Percentiles rank a stretch among this genome's conserved stretches.
Evolutionary conservation across 1,140 invertebrate species (phyloP).

Genomic region (Halesus radiatus): DNA sequence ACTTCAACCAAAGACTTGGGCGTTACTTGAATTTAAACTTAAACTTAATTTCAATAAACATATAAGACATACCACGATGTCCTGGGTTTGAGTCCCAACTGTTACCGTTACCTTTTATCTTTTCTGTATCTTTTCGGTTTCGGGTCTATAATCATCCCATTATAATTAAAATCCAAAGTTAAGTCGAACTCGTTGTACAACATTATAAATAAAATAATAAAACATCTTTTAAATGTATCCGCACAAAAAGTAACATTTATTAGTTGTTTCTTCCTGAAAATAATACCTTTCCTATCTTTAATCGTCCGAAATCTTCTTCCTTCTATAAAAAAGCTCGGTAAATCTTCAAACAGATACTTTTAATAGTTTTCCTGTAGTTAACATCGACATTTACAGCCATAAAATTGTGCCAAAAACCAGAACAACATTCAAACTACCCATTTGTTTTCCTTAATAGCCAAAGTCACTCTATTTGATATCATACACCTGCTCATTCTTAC

Average conservation of each 20-base stretch:
- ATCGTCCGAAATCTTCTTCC: background rate
- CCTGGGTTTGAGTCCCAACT: no score
- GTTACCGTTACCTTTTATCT: no score
- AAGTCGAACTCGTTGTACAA: no score
- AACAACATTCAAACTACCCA: constrained; percentile 3
- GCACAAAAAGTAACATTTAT: background rate
- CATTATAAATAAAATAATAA: no score
- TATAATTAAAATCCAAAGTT: no score
- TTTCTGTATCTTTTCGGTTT: no score
- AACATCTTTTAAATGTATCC: no score
- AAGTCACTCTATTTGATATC: constrained; percentile 32
- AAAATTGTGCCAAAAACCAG: constrained; percentile 4
- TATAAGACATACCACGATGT: no score
- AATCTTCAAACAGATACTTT: constrained; percentile 1
- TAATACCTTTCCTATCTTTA: background rate
- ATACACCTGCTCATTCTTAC: constrained; percentile 16
- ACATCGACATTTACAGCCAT: constrained; percentile 18
- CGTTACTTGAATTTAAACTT: no score
- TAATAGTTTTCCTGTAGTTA: constrained; percentile 23
- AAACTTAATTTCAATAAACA: no score
- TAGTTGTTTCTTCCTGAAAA: background rate
- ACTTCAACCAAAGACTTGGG: no score
- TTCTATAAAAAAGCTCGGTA: background rate
- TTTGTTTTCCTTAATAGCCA: constrained; percentile 20
- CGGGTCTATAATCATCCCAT: no score